phyloP scores from a whole-genome alignment of 2,113 vertebrate genomes.

The Ameiurus melas region DNA sequence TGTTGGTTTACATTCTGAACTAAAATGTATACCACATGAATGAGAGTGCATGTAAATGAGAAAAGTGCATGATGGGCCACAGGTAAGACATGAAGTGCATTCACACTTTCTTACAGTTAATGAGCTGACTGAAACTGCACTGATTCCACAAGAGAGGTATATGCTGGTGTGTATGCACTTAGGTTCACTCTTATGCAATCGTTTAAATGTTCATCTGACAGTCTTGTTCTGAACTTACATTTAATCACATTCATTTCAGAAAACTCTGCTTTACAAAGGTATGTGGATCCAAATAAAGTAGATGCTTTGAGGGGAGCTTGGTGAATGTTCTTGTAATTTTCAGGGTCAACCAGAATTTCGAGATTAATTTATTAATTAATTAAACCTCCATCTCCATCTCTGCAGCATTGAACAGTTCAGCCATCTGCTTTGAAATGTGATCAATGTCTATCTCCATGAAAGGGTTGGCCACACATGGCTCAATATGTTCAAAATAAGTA shows the following conservation, averaged over 20 bases:
- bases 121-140: too few species aligned
- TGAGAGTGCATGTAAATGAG: too few species aligned
- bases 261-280: background rate
- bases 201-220: background rate
- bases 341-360: too few species aligned
- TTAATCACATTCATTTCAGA: background rate
- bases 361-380: too few species aligned
- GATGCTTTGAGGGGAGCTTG: background rate
- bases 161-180: too few species aligned
- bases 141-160: too few species aligned
- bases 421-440: slow-evolving; percentile 34
- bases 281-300: background rate
- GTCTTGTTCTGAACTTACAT: background rate
- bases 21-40: too few species aligned
- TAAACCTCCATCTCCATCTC: slow-evolving; percentile 29
- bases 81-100: too few species aligned
- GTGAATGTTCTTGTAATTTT: background rate
- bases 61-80: too few species aligned
- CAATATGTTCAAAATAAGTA: background rate
- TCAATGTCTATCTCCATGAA: slow-evolving; percentile 1
- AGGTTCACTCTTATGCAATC: too few species aligned
- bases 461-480: slow-evolving; percentile 39
- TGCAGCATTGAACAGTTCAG: slow-evolving; percentile 31
- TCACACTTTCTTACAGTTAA: too few species aligned
- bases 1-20: too few species aligned